These are phyloP conservation scores for Synergus japonicus DNA, from an alignment of 2,888 invertebrate species.

Conservation along the genomic window DNA sequence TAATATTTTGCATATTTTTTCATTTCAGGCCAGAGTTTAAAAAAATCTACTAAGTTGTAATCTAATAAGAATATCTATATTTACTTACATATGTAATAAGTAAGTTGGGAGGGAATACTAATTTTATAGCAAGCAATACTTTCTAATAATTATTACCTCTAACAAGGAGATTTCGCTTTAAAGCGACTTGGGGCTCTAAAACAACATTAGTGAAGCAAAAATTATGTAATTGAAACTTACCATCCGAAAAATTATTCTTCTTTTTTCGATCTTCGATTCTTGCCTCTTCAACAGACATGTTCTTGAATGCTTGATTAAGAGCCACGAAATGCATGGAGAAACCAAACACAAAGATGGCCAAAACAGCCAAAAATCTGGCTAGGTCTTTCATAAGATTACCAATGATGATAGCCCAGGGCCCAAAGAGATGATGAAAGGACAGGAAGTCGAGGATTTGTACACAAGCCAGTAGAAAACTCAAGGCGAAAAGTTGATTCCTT, in stretches of 20 bases:
- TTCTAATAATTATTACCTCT: conserved; percentile 12
- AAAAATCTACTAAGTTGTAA: not conserved
- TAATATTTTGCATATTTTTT: not conserved
- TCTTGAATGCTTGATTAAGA: conserved; percentile 94
- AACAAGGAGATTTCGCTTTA: not conserved
- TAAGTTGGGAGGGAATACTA: not conserved
- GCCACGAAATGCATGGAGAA: conserved; percentile 98
- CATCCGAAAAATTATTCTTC: conserved; percentile 84
- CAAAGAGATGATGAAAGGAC: conserved; percentile 99
- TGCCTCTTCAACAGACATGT: conserved; percentile 75
- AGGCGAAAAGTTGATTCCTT: conserved; percentile 97
- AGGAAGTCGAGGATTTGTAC: conserved; percentile 98
- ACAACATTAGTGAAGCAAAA: conserved; percentile 30
- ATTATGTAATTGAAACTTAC: conserved; percentile 79
- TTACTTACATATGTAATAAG: not conserved
- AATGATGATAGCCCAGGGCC: conserved; percentile 99
- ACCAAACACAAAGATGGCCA: conserved; percentile 98
- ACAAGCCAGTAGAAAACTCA: conserved; percentile 96
- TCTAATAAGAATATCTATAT: not conserved
- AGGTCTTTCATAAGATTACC: conserved; percentile 95
- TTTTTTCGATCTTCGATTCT: conserved; percentile 77
- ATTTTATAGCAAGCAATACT: conserved; percentile 15
- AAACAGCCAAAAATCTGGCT: conserved; percentile 97
- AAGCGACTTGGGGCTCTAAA: conserved; percentile 29
- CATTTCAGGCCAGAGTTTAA: not conserved